phyloP scores from a whole-genome alignment of 1,140 invertebrate genomes.

The Leptestheria dahalacensis region DNA sequence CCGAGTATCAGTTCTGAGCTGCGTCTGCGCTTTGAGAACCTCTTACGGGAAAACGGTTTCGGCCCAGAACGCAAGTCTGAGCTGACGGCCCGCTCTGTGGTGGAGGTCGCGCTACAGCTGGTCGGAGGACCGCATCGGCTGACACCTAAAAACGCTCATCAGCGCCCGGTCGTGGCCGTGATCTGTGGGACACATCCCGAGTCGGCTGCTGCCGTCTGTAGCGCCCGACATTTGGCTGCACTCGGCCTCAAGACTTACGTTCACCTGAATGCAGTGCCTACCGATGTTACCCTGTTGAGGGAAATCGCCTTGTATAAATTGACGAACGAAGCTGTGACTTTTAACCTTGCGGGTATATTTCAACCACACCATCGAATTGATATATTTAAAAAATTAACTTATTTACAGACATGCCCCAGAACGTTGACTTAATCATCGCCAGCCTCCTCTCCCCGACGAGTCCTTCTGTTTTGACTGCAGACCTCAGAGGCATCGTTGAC shows the following conservation, averaged over 20 bases:
- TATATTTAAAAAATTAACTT: conserved; percentile 14
- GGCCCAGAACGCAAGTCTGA: conserved; percentile 51
- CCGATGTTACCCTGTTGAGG: conserved; percentile 25
- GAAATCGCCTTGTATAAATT: conserved; percentile 47
- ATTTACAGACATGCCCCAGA: conserved; percentile 37
- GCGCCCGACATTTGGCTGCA: conserved; percentile 56
- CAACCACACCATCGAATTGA: conserved; percentile 3
- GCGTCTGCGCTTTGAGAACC: conserved; percentile 44
- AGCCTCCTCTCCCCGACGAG: conserved; percentile 39
- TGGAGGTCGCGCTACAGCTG: conserved; percentile 60
- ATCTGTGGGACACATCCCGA: conserved; percentile 55
- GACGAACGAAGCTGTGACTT: conserved; percentile 35
- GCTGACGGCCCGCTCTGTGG: conserved; percentile 53
- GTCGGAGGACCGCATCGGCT: conserved; percentile 53
- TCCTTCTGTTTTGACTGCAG: not conserved
- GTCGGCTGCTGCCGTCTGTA: conserved; percentile 51
- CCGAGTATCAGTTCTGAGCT: conserved; percentile 52
- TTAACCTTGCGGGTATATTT: conserved; percentile 20
- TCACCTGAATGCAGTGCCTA: conserved; percentile 39
- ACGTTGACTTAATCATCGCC: conserved; percentile 51
- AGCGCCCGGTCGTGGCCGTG: conserved; percentile 57
- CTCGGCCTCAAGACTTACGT: conserved; percentile 61
- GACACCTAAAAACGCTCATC: conserved; percentile 64
- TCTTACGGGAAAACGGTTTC: conserved; percentile 48
- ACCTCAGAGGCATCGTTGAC: conserved; percentile 28